These are phyloP conservation scores for Enteromius argenteus DNA, from an alignment of 2,797 vertebrate species.

Conservation along the genomic window DNA sequence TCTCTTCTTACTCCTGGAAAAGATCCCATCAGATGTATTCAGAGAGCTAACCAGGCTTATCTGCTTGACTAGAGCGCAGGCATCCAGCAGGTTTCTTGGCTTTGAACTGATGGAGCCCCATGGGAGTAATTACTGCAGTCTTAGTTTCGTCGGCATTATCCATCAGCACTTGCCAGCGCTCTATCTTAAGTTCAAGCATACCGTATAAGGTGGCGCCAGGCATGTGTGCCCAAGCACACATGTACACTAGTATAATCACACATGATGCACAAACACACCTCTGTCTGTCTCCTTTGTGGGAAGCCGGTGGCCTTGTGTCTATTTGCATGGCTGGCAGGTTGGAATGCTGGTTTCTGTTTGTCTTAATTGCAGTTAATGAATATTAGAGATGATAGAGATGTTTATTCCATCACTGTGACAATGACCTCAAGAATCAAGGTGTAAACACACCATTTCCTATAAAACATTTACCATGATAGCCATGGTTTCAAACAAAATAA, in stretches of 20 bases:
- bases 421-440: constrained; percentile 21
- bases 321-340: constrained; percentile 66
- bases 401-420: constrained; percentile 54
- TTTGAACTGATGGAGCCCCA: constrained; percentile 35
- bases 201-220: constrained; percentile 27
- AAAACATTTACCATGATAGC: background rate
- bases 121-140: constrained; percentile 32
- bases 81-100: constrained; percentile 46
- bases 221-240: constrained; percentile 12
- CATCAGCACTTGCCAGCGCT: constrained; percentile 27
- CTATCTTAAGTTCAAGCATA: constrained; percentile 10
- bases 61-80: constrained; percentile 48
- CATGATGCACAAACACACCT: constrained; percentile 19
- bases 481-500: background rate
- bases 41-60: constrained; percentile 44
- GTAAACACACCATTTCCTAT: background rate
- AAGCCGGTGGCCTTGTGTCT: constrained; percentile 69
- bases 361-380: constrained; percentile 70
- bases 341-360: constrained; percentile 45
- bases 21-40: constrained; percentile 36
- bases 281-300: constrained; percentile 55
- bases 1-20: constrained; percentile 38
- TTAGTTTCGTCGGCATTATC: constrained; percentile 3
- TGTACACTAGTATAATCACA: constrained; percentile 13
- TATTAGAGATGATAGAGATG: constrained; percentile 58